Conservation (phyloP, 1,140 invertebrate genomes). For the Bombus haemorrhoidalis region DNA sequence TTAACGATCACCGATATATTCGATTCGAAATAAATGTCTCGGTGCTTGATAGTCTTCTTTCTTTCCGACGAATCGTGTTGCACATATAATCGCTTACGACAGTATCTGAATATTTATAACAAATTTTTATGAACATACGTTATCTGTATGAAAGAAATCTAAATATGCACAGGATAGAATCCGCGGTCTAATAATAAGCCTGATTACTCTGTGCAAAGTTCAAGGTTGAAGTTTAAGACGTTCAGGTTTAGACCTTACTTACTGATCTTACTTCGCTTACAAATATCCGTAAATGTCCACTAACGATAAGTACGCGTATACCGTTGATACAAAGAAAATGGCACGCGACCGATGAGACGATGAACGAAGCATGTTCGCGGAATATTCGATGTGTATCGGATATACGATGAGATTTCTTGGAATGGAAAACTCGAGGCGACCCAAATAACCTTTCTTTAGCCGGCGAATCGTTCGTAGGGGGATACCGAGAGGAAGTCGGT, state of each 20-base stretch:
- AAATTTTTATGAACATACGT: too few species aligned
- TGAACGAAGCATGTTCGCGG: slow-evolving; percentile 23
- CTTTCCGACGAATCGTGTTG: too few species aligned
- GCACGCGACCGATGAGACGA: neutral
- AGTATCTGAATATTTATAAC: too few species aligned
- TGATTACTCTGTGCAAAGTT: neutral
- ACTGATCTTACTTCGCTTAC: neutral
- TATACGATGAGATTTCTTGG: slow-evolving; percentile 22
- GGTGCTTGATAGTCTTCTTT: too few species aligned
- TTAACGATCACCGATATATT: slow-evolving; percentile 18
- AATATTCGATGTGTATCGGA: neutral
- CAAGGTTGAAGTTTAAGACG: neutral
- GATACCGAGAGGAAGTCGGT: slow-evolving; percentile 19
- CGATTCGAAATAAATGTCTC: slow-evolving; percentile 16
- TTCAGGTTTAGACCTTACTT: neutral
- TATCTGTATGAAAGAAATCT: too few species aligned
- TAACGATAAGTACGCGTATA: neutral
- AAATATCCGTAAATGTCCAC: too few species aligned
- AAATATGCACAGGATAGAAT: too few species aligned
- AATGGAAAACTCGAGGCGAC: slow-evolving; percentile 16
- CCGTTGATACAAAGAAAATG: neutral
- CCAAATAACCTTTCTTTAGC: slow-evolving; percentile 19
- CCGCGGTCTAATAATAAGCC: neutral
- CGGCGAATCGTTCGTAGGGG: neutral
- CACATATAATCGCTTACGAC: too few species aligned